Evolutionary conservation across 2,888 invertebrate species (phyloP), one percentile per base, ranked within the genome.

Genomic region (Pseudanteris insignis): DNA sequence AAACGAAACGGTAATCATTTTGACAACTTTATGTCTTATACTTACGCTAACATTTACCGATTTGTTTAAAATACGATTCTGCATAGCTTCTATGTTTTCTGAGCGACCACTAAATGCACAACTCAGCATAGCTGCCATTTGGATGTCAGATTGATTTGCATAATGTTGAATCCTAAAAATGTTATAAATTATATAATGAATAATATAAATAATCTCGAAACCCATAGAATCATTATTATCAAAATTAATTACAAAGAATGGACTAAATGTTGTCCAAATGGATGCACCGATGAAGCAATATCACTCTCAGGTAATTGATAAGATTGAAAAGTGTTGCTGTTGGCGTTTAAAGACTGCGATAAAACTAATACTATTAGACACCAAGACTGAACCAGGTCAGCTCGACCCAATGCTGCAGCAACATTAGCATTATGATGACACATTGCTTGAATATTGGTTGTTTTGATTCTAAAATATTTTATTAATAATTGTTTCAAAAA

Each of bases 41-140:
- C 83, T 82, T 78, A 84, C 83, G 69, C 82, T 82, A 54, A 77
- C 79, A 63, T 81, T 82, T 21, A 85, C 84, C 1, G 86, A 86
- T 69, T 85, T 86, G 64, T 85, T 85, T 67, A 74, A 67, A 37
- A 73, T 65, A 15, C 74, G 70, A 10, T 67, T 70, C 40, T 77
- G 76, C 21, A 83, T 81, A 9, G 81, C 81, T 61, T 81, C 82
- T 40, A 78, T 79, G 7, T 82, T 81, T 58, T 86, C 84, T 29
- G 84, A 85, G 68, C 86, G 86, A 50, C 87, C 85, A 55, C 91
- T 89, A 80, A 96, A 94, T 1, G 91, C 88, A 75, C 96, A 95
- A 62, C 92, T 90, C 51, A 96, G 77, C 90, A 96, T 93, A 1
- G 95, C 96, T 2, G 96, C 92, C 80, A 93, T 96, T 82, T 97